Evolutionary conservation across 2,113 vertebrate genomes (phyloP), one percentile per base, ranked within the genome.

Genomic region (Pterocles gutturalis): DNA sequence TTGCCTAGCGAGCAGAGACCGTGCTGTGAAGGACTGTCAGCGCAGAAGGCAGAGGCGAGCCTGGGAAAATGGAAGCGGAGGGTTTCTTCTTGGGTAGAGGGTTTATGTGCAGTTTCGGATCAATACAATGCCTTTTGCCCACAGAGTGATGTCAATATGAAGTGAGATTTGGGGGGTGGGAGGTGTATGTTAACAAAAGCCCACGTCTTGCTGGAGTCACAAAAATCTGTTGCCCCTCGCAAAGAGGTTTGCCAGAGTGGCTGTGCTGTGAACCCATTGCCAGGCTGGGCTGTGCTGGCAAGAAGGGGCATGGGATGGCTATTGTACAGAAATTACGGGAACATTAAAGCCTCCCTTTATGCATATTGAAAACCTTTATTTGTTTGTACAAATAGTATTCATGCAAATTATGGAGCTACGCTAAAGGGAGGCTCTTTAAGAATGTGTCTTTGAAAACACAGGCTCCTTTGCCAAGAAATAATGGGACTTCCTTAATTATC

Each of bases 401-500:
- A 73, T 78, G 65, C 31, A 84, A 97, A 96, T 94, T 83, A 86
- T 88, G 78, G 67, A 91, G 81, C 83, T 71, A 85, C 72, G 46
- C 49, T 96, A 78, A 95, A 90, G 62, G 84, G 67, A 94, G 36
- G 87, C 87, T 53, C 81, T 95, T 97, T 93, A 96, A 95, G 95
- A 95, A 87, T 91, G 79, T 83, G 81, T 60, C 66, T 93, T 81
- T 94, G 70, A 84, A 94, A 95, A 93, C 75, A 92, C 34, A 70
- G 58, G 41, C 65, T 83, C 38, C 67, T 94, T 89, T 95, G 94
- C 92, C 89, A 93, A 90, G 60, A 92, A 90, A 95, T 90, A 96
- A 96, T 94, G 79, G 83, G 90, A 92, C 85, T 84, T 96, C 79
- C 88, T 94, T 89, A 97, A 96, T 96, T 94, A 92, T 96, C 86